Conservation (phyloP, 2,797 vertebrate genomes). For the Coregonus suidteri region DNA sequence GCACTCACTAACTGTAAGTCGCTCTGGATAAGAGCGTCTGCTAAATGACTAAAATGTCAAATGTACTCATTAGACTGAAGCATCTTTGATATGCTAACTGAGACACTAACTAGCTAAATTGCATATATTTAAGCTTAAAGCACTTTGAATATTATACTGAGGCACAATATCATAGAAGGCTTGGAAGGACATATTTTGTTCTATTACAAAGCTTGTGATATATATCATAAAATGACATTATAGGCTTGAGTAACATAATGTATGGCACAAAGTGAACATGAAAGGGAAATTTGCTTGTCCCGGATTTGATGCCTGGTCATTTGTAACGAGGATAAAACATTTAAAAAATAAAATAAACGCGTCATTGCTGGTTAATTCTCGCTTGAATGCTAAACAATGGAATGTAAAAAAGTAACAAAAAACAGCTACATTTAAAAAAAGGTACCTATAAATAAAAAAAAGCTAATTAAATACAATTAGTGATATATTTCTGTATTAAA, state of each 20-base stretch:
- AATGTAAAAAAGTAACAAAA: constrained; percentile 55
- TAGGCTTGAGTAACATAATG: constrained; percentile 50
- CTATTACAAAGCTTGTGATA: constrained; percentile 43
- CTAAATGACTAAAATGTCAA: too few relatives aligned
- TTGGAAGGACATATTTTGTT: constrained; percentile 53
- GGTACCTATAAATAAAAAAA: constrained; percentile 73
- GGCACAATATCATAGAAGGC: constrained; percentile 72
- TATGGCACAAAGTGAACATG: constrained; percentile 49
- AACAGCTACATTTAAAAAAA: constrained; percentile 45
- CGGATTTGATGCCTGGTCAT: constrained; percentile 24
- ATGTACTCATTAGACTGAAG: constrained; percentile 7
- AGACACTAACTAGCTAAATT: constrained; percentile 50
- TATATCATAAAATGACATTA: constrained; percentile 49
- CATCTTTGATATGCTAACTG: constrained; percentile 11
- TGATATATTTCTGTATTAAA: constrained; percentile 29
- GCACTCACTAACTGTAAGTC: too few relatives aligned
- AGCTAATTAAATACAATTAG: constrained; percentile 63
- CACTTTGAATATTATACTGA: constrained; percentile 55
- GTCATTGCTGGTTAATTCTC: constrained; percentile 65
- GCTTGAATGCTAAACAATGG: constrained; percentile 49
- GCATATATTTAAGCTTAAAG: constrained; percentile 62
- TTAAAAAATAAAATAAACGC: constrained; percentile 52
- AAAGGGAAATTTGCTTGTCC: constrained; percentile 21
- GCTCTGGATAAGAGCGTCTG: too few relatives aligned
- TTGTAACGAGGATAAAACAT: constrained; percentile 36